These are phyloP conservation scores for Panorpa germanica DNA, from an alignment of 2,888 invertebrate genomes.

Conservation along the genomic window DNA sequence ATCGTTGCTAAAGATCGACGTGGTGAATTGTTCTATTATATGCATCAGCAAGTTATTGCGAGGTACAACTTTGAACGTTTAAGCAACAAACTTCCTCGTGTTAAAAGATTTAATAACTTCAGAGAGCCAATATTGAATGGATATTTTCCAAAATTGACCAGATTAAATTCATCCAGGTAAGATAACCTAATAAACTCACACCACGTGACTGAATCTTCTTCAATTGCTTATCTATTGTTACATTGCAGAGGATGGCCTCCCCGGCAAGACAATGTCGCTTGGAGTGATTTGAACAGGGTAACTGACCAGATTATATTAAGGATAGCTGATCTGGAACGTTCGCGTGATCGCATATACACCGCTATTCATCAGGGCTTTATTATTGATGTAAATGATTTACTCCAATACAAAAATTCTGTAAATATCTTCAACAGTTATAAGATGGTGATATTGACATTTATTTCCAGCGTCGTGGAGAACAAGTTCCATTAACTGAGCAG, in stretches of 20 bases:
- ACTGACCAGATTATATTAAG: slow-evolving; percentile 38
- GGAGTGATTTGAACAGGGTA: slow-evolving; percentile 37
- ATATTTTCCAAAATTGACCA: slow-evolving; percentile 59
- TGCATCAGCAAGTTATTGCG: slow-evolving; percentile 41
- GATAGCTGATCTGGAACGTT: slow-evolving; percentile 40
- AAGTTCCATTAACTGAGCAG: slow-evolving; percentile 33
- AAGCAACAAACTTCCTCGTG: slow-evolving; percentile 10
- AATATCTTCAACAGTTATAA: not conserved
- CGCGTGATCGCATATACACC: slow-evolving; percentile 44
- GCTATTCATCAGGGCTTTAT: slow-evolving; percentile 39
- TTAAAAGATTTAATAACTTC: slow-evolving; percentile 9
- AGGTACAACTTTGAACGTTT: slow-evolving; percentile 20
- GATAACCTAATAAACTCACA: no score
- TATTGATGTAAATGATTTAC: slow-evolving; percentile 22
- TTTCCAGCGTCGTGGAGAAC: slow-evolving; percentile 29
- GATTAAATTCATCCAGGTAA: no score
- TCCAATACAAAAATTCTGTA: slow-evolving; percentile 7
- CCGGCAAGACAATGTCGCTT: slow-evolving; percentile 28
- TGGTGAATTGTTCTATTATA: slow-evolving; percentile 46
- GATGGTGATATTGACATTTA: slow-evolving; percentile 2
- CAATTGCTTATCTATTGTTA: no score
- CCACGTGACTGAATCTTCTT: no score
- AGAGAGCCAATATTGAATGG: slow-evolving; percentile 13
- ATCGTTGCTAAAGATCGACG: slow-evolving; percentile 35
- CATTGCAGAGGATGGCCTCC: slow-evolving; percentile 49